Conservation (phyloP, 2,888 invertebrate species). For the Prosapia bicincta region DNA sequence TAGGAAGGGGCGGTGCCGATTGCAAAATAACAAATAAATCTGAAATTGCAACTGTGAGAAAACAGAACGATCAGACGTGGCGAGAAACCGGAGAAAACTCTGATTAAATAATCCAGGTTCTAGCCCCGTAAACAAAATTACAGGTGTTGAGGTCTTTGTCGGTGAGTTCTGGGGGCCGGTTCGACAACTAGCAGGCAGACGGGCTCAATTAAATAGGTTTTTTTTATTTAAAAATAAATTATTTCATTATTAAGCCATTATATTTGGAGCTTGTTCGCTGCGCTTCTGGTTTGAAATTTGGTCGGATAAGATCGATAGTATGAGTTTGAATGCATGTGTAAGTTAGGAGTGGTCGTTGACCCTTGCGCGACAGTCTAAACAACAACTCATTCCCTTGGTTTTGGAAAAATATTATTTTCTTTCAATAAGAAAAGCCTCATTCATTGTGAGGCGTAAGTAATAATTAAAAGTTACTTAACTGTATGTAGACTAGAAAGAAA, state of each 20-base stretch:
- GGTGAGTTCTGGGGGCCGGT: not conserved
- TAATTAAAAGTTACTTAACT: too few relatives aligned
- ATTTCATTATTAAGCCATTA: not conserved
- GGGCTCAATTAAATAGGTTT: not conserved
- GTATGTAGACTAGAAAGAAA: too few relatives aligned
- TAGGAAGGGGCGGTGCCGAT: not conserved
- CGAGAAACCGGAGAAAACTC: not conserved
- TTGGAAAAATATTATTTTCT: too few relatives aligned
- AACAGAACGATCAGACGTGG: not conserved
- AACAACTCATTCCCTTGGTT: too few relatives aligned
- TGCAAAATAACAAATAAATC: not conserved
- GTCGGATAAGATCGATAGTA: too few relatives aligned
- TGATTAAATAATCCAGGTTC: not conserved
- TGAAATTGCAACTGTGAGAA: constrained; percentile 2
- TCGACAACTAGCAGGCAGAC: not conserved
- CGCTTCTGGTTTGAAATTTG: not conserved
- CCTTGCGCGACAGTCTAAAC: too few relatives aligned
- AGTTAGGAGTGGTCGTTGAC: too few relatives aligned
- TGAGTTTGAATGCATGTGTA: too few relatives aligned
- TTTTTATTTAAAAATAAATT: not conserved
- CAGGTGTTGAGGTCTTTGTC: constrained; percentile 2
- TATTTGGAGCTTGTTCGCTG: not conserved
- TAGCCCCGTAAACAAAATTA: not conserved
- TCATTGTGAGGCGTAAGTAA: too few relatives aligned
- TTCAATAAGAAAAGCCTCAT: too few relatives aligned